A percentile compares a stretch with the other conserved stretches of the same genome.
phyloP scores from a whole-genome alignment of 2,797 vertebrate genomes.

The Xyrichtys novacula region DNA sequence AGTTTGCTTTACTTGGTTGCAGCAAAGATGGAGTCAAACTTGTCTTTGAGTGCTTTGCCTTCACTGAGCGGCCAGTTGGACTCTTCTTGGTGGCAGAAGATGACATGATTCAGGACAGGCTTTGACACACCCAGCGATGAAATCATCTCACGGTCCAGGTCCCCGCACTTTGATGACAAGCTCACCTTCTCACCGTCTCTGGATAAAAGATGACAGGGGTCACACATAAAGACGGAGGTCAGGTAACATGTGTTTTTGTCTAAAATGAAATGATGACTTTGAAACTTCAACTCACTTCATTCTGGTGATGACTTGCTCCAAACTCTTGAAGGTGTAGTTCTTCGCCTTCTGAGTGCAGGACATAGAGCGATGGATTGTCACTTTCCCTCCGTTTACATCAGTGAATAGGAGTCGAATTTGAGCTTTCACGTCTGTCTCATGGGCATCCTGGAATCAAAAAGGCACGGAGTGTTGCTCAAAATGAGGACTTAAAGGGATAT shows the following conservation, averaged over 20 bases:
- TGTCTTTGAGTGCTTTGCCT: constrained; percentile 96
- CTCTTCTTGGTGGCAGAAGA: constrained; percentile 99
- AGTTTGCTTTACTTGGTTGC: constrained; percentile 91
- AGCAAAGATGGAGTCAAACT: constrained; percentile 99
- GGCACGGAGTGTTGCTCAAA: background rate
- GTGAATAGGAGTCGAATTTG: constrained; percentile 94
- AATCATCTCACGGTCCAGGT: constrained; percentile 97
- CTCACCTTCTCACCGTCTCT: constrained; percentile 92
- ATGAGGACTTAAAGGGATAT: too few relatives aligned
- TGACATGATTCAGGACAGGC: constrained; percentile 94
- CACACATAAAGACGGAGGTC: background rate
- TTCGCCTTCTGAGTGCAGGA: constrained; percentile 94
- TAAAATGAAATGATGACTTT: background rate
- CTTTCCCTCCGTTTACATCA: constrained; percentile 89
- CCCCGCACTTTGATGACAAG: constrained; percentile 95
- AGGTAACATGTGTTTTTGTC: background rate
- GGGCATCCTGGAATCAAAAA: constrained; percentile 79
- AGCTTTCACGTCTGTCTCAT: constrained; percentile 95
- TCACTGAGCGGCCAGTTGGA: constrained; percentile 98
- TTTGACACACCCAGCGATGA: constrained; percentile 94
- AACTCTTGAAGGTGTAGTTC: constrained; percentile 91
- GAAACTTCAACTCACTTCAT: constrained; percentile 83
- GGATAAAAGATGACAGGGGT: constrained; percentile 1
- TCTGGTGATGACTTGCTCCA: constrained; percentile 95
- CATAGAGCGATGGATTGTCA: constrained; percentile 95